These are phyloP conservation scores for Anas acuta DNA, from an alignment of 2,797 vertebrate species.

Conservation along the genomic window DNA sequence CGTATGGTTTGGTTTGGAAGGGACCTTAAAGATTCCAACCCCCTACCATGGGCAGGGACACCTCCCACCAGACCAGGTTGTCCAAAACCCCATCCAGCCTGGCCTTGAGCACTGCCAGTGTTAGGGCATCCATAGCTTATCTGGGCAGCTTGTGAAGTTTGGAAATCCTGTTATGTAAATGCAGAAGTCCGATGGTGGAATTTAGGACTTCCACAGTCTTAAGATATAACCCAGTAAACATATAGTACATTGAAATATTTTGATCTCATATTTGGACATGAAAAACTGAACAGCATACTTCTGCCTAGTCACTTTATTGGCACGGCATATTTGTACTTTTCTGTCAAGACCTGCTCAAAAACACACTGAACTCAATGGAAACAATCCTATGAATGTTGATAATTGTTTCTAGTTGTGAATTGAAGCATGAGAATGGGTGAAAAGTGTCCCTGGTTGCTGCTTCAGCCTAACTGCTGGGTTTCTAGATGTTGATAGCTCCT, in stretches of 20 bases:
- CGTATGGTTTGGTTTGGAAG: too few species aligned
- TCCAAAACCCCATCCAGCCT: too few species aligned
- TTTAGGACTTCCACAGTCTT: fast-evolving
- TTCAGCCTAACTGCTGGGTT: background rate
- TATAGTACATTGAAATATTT: fast-evolving
- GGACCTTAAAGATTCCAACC: too few species aligned
- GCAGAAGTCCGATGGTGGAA: background rate
- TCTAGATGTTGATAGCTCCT: background rate
- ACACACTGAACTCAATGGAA: background rate
- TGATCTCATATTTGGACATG: background rate
- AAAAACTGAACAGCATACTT: background rate
- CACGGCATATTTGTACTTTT: background rate
- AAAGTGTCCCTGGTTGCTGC: background rate
- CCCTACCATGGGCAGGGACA: too few species aligned
- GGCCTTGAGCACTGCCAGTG: too few species aligned
- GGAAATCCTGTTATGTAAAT: background rate
- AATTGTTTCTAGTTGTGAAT: background rate
- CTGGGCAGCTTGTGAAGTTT: background rate
- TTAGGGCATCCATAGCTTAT: too few species aligned
- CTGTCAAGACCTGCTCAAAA: background rate
- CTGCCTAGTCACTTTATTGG: background rate
- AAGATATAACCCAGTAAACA: background rate
- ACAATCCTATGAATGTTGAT: background rate
- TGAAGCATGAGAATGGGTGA: background rate
- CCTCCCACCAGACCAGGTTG: too few species aligned